Conservation (phyloP, 2,113 vertebrate genomes). For the Todiramphus saurophagus region DNA sequence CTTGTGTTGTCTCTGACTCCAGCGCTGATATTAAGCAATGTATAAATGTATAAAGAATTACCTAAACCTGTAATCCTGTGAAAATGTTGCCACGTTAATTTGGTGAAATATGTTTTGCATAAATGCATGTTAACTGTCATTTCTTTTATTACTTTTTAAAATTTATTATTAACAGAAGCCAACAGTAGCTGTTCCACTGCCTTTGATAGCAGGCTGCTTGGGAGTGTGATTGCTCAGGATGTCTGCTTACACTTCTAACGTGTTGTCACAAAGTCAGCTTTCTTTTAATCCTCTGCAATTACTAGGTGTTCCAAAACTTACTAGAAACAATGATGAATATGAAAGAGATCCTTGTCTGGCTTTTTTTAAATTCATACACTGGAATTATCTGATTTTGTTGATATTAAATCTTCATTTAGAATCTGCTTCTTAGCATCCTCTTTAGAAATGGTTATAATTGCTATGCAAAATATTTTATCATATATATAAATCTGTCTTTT, state of each 20-base stretch:
- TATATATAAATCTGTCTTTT: slow-evolving; percentile 32
- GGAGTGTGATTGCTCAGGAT: background rate
- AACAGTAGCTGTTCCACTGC: background rate
- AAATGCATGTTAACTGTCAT: background rate
- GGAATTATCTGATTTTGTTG: background rate
- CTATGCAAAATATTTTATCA: slow-evolving; percentile 53
- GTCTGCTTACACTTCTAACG: background rate
- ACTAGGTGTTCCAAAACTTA: background rate
- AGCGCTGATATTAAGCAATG: background rate
- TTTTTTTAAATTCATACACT: background rate
- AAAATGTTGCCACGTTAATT: background rate
- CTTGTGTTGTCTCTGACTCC: background rate
- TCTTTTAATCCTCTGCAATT: background rate
- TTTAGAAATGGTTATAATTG: slow-evolving; percentile 3
- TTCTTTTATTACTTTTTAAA: background rate
- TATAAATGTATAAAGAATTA: background rate
- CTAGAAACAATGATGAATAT: background rate
- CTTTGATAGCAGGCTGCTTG: background rate
- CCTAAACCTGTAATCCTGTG: background rate
- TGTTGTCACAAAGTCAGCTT: background rate
- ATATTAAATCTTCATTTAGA: slow-evolving; percentile 25
- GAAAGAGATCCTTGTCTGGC: background rate
- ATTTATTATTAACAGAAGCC: background rate
- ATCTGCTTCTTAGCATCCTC: slow-evolving; percentile 12
- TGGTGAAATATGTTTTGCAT: background rate